Percentiles rank a stretch among this genome's conserved stretches.
Evolutionary conservation across 1,140 invertebrate species (phyloP).

Genomic region (Brachionus angularis): DNA sequence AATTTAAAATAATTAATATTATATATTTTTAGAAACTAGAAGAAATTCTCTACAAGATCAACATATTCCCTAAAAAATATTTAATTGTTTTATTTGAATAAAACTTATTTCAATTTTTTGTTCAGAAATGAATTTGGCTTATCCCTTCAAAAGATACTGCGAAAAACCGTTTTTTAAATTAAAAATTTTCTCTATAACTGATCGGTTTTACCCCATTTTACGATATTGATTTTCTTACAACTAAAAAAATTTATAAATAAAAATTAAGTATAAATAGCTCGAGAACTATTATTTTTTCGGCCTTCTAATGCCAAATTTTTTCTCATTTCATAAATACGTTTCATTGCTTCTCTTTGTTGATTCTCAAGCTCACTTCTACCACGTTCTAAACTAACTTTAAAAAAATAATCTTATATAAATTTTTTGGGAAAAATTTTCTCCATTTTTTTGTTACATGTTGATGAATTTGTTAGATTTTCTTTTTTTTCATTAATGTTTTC

Average conservation of each 20-base stretch:
- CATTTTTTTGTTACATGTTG: conserved; percentile 9
- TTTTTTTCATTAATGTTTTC: not conserved
- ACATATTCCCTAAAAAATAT: too few relatives aligned
- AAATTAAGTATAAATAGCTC: not conserved
- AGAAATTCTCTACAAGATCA: too few relatives aligned
- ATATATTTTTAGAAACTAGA: too few relatives aligned
- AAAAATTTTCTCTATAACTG: too few relatives aligned
- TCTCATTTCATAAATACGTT: conserved; percentile 27
- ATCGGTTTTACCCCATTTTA: too few relatives aligned
- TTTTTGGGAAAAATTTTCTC: not conserved
- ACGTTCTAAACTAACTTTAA: conserved; percentile 21
- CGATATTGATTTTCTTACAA: too few relatives aligned
- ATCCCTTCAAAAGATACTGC: too few relatives aligned
- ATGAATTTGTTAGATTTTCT: not conserved
- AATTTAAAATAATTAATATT: too few relatives aligned
- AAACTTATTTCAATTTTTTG: too few relatives aligned
- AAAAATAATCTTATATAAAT: not conserved
- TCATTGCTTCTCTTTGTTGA: conserved; percentile 27
- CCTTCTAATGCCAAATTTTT: conserved; percentile 20
- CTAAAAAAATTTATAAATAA: not conserved
- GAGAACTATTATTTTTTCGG: not conserved
- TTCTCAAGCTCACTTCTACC: not conserved
- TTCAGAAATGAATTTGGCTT: too few relatives aligned
- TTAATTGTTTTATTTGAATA: too few relatives aligned
- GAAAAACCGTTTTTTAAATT: too few relatives aligned